These are phyloP conservation scores for Eubucco bourcierii DNA, from an alignment of 2,113 vertebrate species.

Conservation along the genomic window DNA sequence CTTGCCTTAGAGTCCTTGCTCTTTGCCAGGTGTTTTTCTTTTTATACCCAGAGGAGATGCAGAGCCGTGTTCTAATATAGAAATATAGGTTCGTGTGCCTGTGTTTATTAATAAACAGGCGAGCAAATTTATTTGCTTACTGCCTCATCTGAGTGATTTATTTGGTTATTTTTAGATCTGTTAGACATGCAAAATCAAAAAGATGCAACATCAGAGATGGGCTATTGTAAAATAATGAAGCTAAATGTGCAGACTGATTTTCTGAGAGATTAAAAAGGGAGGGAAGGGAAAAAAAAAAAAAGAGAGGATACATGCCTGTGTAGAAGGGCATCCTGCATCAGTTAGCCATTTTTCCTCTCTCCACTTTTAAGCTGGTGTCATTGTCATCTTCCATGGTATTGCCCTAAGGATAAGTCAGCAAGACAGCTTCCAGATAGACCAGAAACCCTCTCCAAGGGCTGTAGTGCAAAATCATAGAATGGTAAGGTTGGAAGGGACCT, in stretches of 20 bases:
- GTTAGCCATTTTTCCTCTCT: background rate
- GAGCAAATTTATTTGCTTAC: background rate
- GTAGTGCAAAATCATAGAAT: background rate
- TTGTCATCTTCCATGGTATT: background rate
- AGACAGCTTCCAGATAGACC: background rate
- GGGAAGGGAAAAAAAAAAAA: background rate
- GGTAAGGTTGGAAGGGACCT: too few relatives aligned
- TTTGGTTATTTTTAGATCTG: constrained; percentile 61
- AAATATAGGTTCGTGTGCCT: background rate
- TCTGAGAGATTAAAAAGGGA: background rate
- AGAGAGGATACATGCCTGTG: background rate
- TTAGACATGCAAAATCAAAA: constrained; percentile 13
- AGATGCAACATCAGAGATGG: background rate
- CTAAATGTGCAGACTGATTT: background rate
- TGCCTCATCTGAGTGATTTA: constrained; percentile 56
- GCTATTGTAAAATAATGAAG: background rate
- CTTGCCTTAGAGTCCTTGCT: constrained; percentile 18
- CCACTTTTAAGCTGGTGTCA: background rate
- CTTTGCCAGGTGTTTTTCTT: constrained; percentile 61
- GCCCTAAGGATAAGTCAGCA: background rate
- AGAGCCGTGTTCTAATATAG: constrained; percentile 60
- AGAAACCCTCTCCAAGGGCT: background rate
- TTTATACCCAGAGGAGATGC: constrained; percentile 44
- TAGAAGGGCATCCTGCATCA: background rate
- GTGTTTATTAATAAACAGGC: constrained; percentile 58